phyloP scores from a whole-genome alignment of 2,797 vertebrate species.

The Myotis findleyi region DNA sequence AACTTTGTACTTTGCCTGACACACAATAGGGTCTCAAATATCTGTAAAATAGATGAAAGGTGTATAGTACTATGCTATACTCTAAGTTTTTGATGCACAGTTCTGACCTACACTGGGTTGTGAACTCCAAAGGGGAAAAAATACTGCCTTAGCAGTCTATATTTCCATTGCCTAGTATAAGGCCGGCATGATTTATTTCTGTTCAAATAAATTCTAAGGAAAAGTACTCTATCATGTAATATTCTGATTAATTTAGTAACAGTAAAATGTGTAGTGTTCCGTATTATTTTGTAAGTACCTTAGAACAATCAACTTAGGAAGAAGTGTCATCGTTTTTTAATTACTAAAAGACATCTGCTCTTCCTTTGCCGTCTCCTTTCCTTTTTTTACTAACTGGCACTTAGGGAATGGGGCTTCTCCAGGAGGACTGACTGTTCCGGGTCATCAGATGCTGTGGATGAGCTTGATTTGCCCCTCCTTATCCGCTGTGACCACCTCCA shows the following conservation, averaged over 20 bases:
- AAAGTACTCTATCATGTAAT: background rate
- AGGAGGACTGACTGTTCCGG: background rate
- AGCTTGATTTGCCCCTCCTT: background rate
- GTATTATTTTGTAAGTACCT: background rate
- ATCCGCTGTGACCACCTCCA: background rate
- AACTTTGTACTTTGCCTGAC: background rate
- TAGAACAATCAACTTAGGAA: background rate
- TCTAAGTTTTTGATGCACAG: background rate
- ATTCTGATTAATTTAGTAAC: background rate
- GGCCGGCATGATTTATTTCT: background rate
- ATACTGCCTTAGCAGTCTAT: background rate
- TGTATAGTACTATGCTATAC: background rate
- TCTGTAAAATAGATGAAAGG: background rate
- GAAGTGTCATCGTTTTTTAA: background rate
- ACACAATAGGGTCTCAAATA: background rate
- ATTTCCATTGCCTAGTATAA: background rate
- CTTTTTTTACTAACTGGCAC: background rate
- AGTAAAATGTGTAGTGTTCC: background rate
- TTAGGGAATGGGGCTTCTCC: background rate
- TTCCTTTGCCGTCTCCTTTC: background rate
- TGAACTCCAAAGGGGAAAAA: background rate
- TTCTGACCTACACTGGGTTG: background rate
- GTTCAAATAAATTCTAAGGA: constrained; percentile 13
- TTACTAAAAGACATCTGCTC: background rate
- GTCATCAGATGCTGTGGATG: background rate